Base-by-base conservation (phyloP, 2,888 invertebrate species). In the Orthosia gracilis region DNA sequence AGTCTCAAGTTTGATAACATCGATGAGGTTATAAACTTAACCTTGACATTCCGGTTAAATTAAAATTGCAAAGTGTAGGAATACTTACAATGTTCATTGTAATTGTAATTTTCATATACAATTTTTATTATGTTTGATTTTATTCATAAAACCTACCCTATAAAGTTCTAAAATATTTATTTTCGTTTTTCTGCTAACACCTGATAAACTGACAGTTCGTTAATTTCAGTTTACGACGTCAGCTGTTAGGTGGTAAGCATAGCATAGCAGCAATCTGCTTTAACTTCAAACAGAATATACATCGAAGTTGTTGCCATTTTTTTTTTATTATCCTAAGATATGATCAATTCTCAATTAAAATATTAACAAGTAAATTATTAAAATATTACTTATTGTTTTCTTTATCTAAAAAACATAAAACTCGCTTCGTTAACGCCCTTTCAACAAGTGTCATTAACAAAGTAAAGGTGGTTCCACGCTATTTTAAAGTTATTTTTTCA, bases 21-120 rank as follows among this genome's bases (percentile, higher is more conserved):
- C 55, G 54, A 17, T 66, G 63, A 82, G 84, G 84, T 84, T 84
- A 84, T 21, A 23, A 61, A 67, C 59, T 11, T 84, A 79, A 82
- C 84, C 84, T 84, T 84, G 76, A 84, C 59, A 59, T 64, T 71
- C 31, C 21, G 2, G 0, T 54, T 67, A 21, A 13, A 62, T 40
- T 9, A 13, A 79, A 57, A 57, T 50, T 73, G 11, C 0, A 26
- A 47, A n/a, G 7, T 21, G 15, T 55, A 59, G 40, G 40, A 21
- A 26, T 73, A 78, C 77, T 78, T 73, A 78, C 77, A 57, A 58
- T 40, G 3, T 40, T 49, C 79, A 78, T 78, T 67, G 45, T 79
- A 58, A 73, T 58, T 55, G 50, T 79, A 58, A 73, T 58, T 57
- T 45, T 15, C 2, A 13, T 57, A 4, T 52, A 40, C 4, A 21